Conservation (phyloP, 1,140 invertebrate genomes). For the Atopsyche davidsoni region DNA sequence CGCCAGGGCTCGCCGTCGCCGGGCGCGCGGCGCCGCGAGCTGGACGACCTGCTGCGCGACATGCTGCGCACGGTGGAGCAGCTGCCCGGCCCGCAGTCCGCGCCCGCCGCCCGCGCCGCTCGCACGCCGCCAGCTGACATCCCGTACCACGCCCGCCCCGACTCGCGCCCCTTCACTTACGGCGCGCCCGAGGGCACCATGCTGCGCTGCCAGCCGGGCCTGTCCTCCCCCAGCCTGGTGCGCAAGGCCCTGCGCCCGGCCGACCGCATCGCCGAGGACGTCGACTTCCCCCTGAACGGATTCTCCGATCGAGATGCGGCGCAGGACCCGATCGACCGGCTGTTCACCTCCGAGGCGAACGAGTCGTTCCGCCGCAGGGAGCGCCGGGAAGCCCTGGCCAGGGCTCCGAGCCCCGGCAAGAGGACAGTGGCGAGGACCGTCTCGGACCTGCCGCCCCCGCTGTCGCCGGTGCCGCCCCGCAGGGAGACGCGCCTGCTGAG, state of each 20-base stretch:
- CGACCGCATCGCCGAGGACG: slow-evolving; percentile 41
- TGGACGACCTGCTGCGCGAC: slow-evolving; percentile 70
- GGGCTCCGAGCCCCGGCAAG: slow-evolving; percentile 8
- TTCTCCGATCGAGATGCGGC: slow-evolving; percentile 37
- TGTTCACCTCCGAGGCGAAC: slow-evolving; percentile 25
- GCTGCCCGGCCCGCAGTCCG: slow-evolving; percentile 50
- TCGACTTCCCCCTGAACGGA: slow-evolving; percentile 42
- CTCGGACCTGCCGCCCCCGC: slow-evolving; percentile 35
- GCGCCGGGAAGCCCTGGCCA: slow-evolving; percentile 25
- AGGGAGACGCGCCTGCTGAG: slow-evolving; percentile 40
- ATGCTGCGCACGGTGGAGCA: slow-evolving; percentile 78
- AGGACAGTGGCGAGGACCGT: slow-evolving; percentile 31
- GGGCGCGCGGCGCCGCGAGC: slow-evolving; percentile 51
- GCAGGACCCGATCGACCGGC: slow-evolving; percentile 30
- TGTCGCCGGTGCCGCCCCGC: slow-evolving; percentile 37
- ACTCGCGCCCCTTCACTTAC: slow-evolving; percentile 78
- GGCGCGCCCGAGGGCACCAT: slow-evolving; percentile 52
- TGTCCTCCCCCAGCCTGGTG: slow-evolving; percentile 69
- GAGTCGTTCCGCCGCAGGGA: slow-evolving; percentile 23
- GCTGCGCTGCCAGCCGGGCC: slow-evolving; percentile 53
- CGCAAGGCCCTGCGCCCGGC: slow-evolving; percentile 52
- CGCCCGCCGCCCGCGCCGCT: slow-evolving; percentile 33
- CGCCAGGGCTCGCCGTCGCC: slow-evolving; percentile 45
- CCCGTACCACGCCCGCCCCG: slow-evolving; percentile 76
- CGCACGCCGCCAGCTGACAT: slow-evolving; percentile 44